Evolutionary conservation across 2,888 invertebrate species (phyloP), one percentile per base, ranked within the genome.

Genomic region (Griposia aprilina): DNA sequence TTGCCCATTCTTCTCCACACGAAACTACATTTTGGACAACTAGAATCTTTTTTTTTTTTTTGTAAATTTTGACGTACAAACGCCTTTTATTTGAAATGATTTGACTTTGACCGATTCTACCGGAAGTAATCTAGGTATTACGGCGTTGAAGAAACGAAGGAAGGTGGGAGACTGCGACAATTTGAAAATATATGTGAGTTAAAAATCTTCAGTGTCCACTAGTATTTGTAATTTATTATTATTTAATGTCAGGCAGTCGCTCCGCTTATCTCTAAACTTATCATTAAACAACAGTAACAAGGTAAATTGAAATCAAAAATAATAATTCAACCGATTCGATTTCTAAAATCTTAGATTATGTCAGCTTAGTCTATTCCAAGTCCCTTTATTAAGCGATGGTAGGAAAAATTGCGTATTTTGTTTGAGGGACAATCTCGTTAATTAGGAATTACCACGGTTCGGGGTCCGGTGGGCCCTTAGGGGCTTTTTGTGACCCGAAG

Each of bases 401-500:
- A 81, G 62, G 70, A 84, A 85, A 86, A 86, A 80, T 68, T 84
- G 67, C 81, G 78, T 81, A 74, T 85, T 86, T 87, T 83, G 60
- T 86, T 87, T 83, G 60, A 82, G 62, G 30, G 76, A 75, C 59
- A 74, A 69, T 50, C 62, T 78, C 78, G 78, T 87, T 88, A 85
- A 90, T 90, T 89, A 87, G 78, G 84, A 81, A 89, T 90, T 86
- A 88, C 80, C 75, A 36, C 41, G 60, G 13, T 69, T 41, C 23
- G 59, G 17, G 41, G 69, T 67, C 68, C 57, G 70, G 80, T 74
- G 66, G 60, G 76, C 55, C 80, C 68, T 65, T 13, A 48, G 80
- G 79, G 74, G 57, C 0, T 55, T 79, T 73, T 75, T 76, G 60
- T 72, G 65, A 69, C 77, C 73, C 68, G n/a, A 15, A 30, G 65